Percentiles rank a stretch among this genome's conserved stretches.
Conservation (phyloP, 2,888 invertebrate genomes). For the Metallyticus violacea region DNA sequence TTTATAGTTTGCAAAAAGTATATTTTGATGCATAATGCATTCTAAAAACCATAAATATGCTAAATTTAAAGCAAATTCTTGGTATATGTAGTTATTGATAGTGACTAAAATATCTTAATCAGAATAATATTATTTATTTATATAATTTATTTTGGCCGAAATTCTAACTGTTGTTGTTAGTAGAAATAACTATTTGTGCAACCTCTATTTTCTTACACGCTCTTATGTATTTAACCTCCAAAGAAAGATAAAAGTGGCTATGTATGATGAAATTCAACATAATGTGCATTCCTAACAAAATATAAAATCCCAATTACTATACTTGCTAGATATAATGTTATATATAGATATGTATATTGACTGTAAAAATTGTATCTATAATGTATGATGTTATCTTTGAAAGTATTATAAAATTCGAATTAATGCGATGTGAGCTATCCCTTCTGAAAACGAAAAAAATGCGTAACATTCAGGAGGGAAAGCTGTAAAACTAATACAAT, state of each 20-base stretch:
- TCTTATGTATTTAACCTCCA: background rate
- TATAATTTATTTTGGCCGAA: too few species aligned
- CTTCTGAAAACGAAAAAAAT: background rate
- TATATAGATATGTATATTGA: too few species aligned
- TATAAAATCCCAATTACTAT: background rate
- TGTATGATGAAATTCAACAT: background rate
- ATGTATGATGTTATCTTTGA: background rate
- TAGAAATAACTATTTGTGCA: background rate
- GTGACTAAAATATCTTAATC: too few species aligned
- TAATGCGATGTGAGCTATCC: background rate
- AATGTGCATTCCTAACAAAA: background rate
- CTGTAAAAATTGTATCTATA: background rate
- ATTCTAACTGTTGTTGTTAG: slow-evolving; percentile 15
- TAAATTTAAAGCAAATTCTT: too few species aligned
- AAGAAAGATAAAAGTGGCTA: background rate
- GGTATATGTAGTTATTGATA: too few species aligned
- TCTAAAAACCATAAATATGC: too few species aligned
- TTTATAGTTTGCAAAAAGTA: too few species aligned
- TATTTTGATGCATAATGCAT: too few species aligned
- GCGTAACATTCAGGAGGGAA: background rate
- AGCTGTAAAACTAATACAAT: background rate
- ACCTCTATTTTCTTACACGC: slow-evolving; percentile 15
- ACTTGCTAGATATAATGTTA: background rate
- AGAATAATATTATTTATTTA: too few species aligned
- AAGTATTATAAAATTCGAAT: background rate